Evolutionary conservation across 2,888 invertebrate species (phyloP).

Genomic region (Itoplectis maculator): DNA sequence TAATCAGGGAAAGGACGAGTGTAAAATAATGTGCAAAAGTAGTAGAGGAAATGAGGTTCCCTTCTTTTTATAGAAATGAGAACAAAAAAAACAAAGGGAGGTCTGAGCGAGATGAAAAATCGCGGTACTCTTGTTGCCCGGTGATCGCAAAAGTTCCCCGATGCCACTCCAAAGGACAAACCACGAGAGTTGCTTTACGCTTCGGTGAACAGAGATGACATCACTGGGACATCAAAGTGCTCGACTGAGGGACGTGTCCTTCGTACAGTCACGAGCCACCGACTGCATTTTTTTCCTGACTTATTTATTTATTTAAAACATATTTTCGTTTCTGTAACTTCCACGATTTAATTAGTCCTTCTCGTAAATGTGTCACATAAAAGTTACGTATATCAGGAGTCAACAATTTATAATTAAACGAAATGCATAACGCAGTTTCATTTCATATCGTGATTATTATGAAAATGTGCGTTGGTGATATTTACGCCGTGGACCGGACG

Average conservation of each 20-base stretch:
- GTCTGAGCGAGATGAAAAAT: not conserved
- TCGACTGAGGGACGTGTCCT: not conserved
- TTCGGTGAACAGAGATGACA: conserved; percentile 30
- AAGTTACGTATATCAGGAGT: too few species aligned
- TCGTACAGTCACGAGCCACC: not conserved
- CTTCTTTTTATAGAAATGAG: too few species aligned
- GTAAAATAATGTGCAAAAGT: too few species aligned
- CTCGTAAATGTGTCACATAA: too few species aligned
- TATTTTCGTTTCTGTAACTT: too few species aligned
- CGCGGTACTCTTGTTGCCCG: not conserved
- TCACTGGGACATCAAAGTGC: conserved; percentile 57
- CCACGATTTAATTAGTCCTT: too few species aligned
- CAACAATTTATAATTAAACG: too few species aligned
- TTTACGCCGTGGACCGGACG: too few species aligned
- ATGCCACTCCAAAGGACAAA: conserved; percentile 41
- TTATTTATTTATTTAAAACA: conserved; percentile 7
- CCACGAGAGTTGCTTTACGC: conserved; percentile 24
- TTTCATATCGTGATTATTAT: conserved; percentile 41
- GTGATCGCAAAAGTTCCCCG: not conserved
- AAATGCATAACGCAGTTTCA: conserved; percentile 23
- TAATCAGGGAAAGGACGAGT: too few species aligned
- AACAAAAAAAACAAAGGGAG: not conserved
- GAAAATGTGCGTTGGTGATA: not conserved
- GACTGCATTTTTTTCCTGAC: conserved; percentile 2
- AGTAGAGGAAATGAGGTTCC: too few species aligned